Evolutionary conservation across 2,888 invertebrate genomes (phyloP), one percentile per base, ranked within the genome.

Genomic region (Ochropacha duplaris): DNA sequence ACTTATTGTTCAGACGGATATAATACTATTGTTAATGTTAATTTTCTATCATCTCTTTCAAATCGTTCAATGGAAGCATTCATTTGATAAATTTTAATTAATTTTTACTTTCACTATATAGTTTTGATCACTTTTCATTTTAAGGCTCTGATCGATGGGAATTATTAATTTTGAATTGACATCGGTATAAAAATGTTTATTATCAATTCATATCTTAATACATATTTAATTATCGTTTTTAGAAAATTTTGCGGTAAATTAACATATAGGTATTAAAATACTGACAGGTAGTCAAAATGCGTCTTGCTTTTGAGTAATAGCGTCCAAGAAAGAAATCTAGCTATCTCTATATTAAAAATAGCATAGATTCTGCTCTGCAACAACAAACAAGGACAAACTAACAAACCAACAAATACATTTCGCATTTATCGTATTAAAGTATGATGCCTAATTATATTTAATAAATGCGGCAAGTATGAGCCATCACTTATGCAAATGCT

Each of bases 61-160:
- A 62, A 55, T 64, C 52, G 67, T 76, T 82, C 77, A 87, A 83
- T 74, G 62, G 66, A 57, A 64, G 69, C 76, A 68, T 81, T 87
- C 81, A 84, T 84, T 86, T 78, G 74, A 79, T 71, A 80, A 74
- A 73, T 79, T 83, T 79, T 79, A 84, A 90, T 87, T 81, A 81
- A 79, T 81, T 78, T 74, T 75, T 62, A 78, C 84, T 87, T 86
- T 88, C 83, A 72, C 79, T 72, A 71, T 72, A 71, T 78, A 78
- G 71, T 81, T 65, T 64, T 56, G 59, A 59, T 61, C 61, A 65
- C 54, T 49, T 58, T 28, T 50, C 22, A 5, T 44, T 50, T 16
- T 26, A 34, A 22, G 11, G 22, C 2, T 22, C 22, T 52, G 31
- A 66, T 64, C 58, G 64, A 68, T 57, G 57, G 36, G 51, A 54